phyloP scores from a whole-genome alignment of 2,888 invertebrate species.

The Augiades crinisus region DNA sequence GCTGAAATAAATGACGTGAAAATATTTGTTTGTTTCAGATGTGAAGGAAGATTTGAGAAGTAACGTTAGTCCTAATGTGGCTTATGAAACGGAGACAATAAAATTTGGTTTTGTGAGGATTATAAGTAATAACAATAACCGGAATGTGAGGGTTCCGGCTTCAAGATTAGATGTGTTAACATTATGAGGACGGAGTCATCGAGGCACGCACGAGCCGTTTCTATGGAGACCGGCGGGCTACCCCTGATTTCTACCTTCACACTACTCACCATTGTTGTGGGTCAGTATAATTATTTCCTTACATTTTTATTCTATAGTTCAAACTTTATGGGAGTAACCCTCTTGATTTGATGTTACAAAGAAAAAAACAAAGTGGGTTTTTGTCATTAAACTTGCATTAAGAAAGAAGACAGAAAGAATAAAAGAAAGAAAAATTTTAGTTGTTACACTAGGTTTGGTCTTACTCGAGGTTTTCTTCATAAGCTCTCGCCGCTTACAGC shows the following conservation, averaged over 20 bases:
- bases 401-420: too few relatives aligned
- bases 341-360: too few relatives aligned
- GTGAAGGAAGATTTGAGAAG: slow-evolving; percentile 6
- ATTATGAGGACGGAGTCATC: slow-evolving; percentile 57
- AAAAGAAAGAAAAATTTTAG: too few relatives aligned
- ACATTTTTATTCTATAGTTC: not conserved
- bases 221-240: slow-evolving; percentile 70
- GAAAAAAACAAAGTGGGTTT: too few relatives aligned
- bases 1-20: not conserved
- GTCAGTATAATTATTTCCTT: slow-evolving; percentile 44
- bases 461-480: too few relatives aligned
- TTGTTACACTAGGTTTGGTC: too few relatives aligned
- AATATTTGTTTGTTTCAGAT: slow-evolving; percentile 22
- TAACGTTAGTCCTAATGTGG: slow-evolving; percentile 2
- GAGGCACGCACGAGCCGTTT: slow-evolving; percentile 51
- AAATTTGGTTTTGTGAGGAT: slow-evolving; percentile 39
- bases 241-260: slow-evolving; percentile 73
- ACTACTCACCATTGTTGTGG: slow-evolving; percentile 72
- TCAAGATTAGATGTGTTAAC: slow-evolving; percentile 39
- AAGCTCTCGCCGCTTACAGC: too few relatives aligned
- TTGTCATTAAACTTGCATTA: too few relatives aligned
- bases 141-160: slow-evolving; percentile 45
- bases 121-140: slow-evolving; percentile 40
- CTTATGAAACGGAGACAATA: slow-evolving; percentile 35
- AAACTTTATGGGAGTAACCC: too few relatives aligned